phyloP scores from a whole-genome alignment of 2,113 vertebrate genomes.

The Salvelinus fontinalis region DNA sequence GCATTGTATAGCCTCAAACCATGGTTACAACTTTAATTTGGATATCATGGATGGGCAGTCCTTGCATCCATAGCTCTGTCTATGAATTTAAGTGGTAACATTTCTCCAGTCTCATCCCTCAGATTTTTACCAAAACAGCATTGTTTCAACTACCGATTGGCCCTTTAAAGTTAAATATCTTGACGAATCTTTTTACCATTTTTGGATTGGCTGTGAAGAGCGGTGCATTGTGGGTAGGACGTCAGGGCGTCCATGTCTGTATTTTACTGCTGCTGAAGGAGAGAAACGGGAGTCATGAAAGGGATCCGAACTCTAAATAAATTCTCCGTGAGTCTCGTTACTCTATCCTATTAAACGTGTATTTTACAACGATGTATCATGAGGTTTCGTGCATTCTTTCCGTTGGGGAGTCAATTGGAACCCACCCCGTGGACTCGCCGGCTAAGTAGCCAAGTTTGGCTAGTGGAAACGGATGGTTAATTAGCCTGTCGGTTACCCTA shows the following conservation, averaged over 20 bases:
- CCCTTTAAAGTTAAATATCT: not conserved
- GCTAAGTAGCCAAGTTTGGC: not conserved
- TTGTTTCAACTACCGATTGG: too few species aligned
- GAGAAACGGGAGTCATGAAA: constrained; percentile 65
- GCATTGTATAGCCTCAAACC: too few species aligned
- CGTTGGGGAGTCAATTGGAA: not conserved
- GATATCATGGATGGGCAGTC: too few species aligned
- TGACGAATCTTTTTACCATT: not conserved
- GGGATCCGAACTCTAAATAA: constrained; percentile 59
- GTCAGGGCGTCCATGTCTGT: constrained; percentile 46
- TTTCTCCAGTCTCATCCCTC: too few species aligned
- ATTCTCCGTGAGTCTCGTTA: constrained; percentile 62
- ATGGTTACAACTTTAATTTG: too few species aligned
- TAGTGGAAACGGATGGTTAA: not conserved
- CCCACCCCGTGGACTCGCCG: not conserved
- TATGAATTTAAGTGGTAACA: too few species aligned
- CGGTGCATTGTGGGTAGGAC: constrained; percentile 61
- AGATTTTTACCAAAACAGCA: too few species aligned
- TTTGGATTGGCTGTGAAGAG: not conserved
- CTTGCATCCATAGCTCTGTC: too few species aligned
- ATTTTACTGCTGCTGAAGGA: constrained; percentile 57
- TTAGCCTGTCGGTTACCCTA: not conserved
- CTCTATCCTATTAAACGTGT: too few species aligned
- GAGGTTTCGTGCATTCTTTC: too few species aligned
- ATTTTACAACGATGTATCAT: accelerated